phyloP scores from a whole-genome alignment of 1,140 invertebrate species.

The Neodiprion fabricii region DNA sequence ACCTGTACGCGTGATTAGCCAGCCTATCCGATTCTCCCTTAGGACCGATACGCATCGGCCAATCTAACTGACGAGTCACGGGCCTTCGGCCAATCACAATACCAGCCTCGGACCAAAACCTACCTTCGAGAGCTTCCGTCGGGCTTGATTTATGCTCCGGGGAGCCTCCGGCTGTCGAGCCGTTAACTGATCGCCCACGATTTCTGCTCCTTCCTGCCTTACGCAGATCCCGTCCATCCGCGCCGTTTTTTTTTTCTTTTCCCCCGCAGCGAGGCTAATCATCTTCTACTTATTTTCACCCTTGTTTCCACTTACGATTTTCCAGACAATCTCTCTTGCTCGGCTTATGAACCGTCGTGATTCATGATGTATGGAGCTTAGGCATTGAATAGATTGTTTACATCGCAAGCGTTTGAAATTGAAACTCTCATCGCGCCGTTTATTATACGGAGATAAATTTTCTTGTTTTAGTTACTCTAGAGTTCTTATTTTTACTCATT shows the following conservation, averaged over 20 bases:
- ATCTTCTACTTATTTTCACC: neutral
- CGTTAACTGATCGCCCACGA: neutral
- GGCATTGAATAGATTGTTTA: too few species aligned
- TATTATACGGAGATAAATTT: too few species aligned
- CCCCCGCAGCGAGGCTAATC: neutral
- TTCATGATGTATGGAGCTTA: too few species aligned
- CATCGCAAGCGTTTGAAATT: too few species aligned
- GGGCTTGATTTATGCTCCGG: neutral
- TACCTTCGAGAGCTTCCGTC: constrained; percentile 4
- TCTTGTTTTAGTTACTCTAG: too few species aligned
- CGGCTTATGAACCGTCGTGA: too few species aligned
- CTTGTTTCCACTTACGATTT: neutral
- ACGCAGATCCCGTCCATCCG: neutral
- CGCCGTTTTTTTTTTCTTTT: neutral
- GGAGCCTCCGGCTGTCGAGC: constrained; percentile 3
- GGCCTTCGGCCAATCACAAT: neutral
- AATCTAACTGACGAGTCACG: neutral
- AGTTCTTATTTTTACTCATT: too few species aligned
- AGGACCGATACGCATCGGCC: neutral
- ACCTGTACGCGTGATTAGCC: neutral
- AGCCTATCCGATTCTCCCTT: neutral
- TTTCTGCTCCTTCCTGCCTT: neutral
- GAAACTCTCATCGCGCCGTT: too few species aligned
- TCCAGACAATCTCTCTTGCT: too few species aligned
- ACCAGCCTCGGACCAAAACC: neutral